Evolutionary conservation across 2,797 vertebrate genomes (phyloP), one percentile per base, ranked within the genome.

Genomic region (Ambastaia sidthimunki): DNA sequence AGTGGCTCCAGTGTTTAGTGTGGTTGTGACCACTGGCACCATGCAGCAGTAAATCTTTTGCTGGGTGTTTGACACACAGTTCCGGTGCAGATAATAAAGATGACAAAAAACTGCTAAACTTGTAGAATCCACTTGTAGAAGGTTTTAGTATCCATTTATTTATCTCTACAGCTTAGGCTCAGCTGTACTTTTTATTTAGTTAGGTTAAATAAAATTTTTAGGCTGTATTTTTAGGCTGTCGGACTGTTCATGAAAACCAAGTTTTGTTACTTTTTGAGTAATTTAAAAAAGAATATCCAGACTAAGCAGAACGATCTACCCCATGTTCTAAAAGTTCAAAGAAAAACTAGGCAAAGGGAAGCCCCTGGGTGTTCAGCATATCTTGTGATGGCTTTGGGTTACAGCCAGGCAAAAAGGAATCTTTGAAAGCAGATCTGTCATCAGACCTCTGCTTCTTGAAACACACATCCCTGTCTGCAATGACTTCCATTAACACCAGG

Each of bases 391-490:
- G 88, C 74, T 91, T 84, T 89, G 86, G 83, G 89, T 93, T 92
- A 92, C 93, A 87, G 85, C 18, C 10, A 85, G 73, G 84, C 87
- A 72, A 69, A 85, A 86, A 91, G 68, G 71, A 76, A 80, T 71
- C 87, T 91, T 90, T 93, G 92, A 93, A 93, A 94, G 89, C 57
- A 81, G 90, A 94, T 89, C 89, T 81, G 41, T 70, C 75, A 31
- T 2, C 55, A 76, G 70, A 60, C 59, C 70, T 63, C 54, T 37
- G 7, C 25, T 76, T 83, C 77, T 81, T 82, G 82, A 81, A 71
- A 84, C 85, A 50, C 86, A 90, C 86, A 89, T 89, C 91, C 90
- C 90, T 93, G 91, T 91, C 90, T 92, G 84, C 87, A 80, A 9
- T 52, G 82, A 89, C 89, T 89, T 86, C 87, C 70, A 76, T 87